Base-by-base conservation (phyloP, 2,113 vertebrate genomes). In the Columbina picui region DNA sequence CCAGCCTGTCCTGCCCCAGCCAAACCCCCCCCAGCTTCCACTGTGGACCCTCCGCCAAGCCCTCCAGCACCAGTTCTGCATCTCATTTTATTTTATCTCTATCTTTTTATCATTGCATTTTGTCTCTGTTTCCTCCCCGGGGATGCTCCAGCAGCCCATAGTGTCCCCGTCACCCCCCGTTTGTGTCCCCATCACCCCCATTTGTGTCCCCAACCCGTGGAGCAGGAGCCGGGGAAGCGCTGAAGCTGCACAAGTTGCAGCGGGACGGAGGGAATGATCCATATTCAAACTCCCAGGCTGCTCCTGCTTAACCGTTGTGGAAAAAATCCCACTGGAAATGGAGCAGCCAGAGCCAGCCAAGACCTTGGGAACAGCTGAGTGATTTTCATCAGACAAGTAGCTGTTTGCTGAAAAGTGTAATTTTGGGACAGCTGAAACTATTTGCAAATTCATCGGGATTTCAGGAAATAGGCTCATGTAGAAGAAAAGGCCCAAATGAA, bases 371-470 rank as follows among this genome's bases (percentile, higher is more conserved):
- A 94, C 94, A 97, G 96, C 95, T 95, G 96, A 97, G 87, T 89
- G 96, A 87, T 97, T 97, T 95, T 95, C 95, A 94, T 92, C 93
- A 95, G 94, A 94, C 95, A 91, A 96, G 95, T 84, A 96, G 95
- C 93, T 97, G 96, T 92, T 92, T 74, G 86, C 96, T 96, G 94
- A 89, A 91, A 97, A 95, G 86, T 82, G 86, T 94, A 84, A 95
- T 97, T 95, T 71, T 92, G 94, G 95, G 94, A 97, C 96, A 96
- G 96, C 95, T 96, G 96, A 97, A 97, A 97, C 91, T 97, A 95
- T 95, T 91, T 95, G 93, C 93, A 83, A 95, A 97, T 93, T 84
- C 95, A 93, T 96, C 95, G 69, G 4, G 19, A 93, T 94, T 93
- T 87, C 91, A 95, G 95, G 95, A 87, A 97, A 82, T n/a, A 73